Evolutionary conservation across 1,140 invertebrate species (phyloP), one percentile per base, ranked within the genome.

Genomic region (Macrostomum lignano): DNA sequence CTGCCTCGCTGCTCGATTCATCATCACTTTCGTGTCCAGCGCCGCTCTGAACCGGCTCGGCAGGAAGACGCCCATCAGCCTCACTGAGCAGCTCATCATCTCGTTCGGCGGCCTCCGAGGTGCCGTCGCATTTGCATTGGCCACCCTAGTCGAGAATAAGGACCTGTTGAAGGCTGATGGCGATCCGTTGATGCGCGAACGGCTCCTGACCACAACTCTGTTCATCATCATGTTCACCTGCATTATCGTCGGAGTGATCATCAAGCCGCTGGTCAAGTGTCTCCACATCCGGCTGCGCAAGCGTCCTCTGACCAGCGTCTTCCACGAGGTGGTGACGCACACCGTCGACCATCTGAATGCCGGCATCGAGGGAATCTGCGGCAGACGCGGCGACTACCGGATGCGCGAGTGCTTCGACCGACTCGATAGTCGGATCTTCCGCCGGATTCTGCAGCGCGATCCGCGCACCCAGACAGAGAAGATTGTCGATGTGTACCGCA

Each of bases 201-300:
- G 14, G 70, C 84, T 93, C 56, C 73, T 94, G 22, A 91, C 86
- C 17, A 82, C 86, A 2, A 93, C 86, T 1, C 88, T 94, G 50
- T 72, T 84, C 30, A 77, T 96, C 33, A 77, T 98, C 44, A 88
- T 93, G 55, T 94, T 94, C 62, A 96, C 88, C 7, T 84, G 94
- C 2, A 91, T 98, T 60, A 31, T 44, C 29, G 44, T 67, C 64
- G 88, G 88, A 29, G 93, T 88, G 41, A 88, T 84, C 7, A 93
- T 96, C 46, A 91, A 91, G 55, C 79, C 81, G 2, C 64, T 96
- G 25, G 88, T 96, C 1, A 75, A 73, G 55, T 73, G 81, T 46
- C 61, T 96, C 7, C 88, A 91, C 46, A 82, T 94, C 2, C 84
- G 84, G 49, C 69, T 74, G 33, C 44, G 46, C 9, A 38, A 46